Percentiles rank a stretch among this genome's conserved stretches.
phyloP scores from a whole-genome alignment of 2,113 vertebrate genomes.

The Caloenas nicobarica region DNA sequence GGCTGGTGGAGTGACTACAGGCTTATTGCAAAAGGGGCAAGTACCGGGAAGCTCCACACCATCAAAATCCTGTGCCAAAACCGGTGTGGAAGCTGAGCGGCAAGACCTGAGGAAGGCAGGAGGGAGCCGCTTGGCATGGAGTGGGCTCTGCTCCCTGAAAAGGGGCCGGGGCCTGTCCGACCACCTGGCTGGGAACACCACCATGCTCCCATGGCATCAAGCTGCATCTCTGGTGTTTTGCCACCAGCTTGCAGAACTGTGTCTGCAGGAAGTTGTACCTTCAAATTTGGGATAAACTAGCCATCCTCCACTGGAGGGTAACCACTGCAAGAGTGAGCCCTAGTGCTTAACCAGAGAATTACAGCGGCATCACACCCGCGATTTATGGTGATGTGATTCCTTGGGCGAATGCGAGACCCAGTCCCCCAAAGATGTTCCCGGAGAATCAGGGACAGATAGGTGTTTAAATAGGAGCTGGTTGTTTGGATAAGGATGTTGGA shows the following conservation, averaged over 20 bases:
- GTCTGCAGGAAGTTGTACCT: background rate
- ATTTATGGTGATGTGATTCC: background rate
- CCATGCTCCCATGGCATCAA: background rate
- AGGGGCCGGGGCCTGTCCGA: background rate
- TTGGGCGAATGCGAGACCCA: background rate
- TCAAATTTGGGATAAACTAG: background rate
- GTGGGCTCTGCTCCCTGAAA: background rate
- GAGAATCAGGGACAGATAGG: background rate
- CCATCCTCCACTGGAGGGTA: background rate
- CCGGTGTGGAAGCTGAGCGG: background rate
- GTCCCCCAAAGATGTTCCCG: background rate
- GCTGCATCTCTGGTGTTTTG: background rate
- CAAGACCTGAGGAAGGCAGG: background rate
- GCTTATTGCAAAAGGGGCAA: background rate
- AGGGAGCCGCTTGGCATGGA: background rate
- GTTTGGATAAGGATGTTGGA: background rate
- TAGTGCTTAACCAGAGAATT: background rate
- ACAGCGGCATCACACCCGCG: rapidly evolving
- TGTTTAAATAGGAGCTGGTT: background rate
- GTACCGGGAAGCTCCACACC: background rate
- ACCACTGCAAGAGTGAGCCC: background rate
- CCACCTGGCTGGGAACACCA: background rate
- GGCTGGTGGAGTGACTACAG: background rate
- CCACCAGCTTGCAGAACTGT: background rate
- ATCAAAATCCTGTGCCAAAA: background rate